Evolutionary conservation across 1,140 invertebrate species (phyloP).

Genomic region (Conopomorpha cramerella): DNA sequence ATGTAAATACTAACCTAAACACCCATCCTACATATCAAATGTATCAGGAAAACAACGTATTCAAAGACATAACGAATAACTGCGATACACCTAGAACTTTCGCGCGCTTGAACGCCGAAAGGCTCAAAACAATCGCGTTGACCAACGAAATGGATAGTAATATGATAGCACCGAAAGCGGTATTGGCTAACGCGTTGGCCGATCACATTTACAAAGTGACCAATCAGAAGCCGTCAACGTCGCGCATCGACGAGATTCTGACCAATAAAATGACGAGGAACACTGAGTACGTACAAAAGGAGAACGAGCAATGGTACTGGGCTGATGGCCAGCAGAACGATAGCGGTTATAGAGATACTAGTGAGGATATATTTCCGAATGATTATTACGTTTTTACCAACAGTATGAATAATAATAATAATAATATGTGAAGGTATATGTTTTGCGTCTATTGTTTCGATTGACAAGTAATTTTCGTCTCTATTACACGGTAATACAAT

Average conservation of each 20-base stretch:
- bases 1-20: conserved; percentile 40
- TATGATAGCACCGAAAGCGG: conserved; percentile 47
- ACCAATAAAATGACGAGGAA: conserved; percentile 46
- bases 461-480: too few species aligned
- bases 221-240: conserved; percentile 55
- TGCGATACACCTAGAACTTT: conserved; percentile 39
- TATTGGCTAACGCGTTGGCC: conserved; percentile 42
- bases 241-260: conserved; percentile 48
- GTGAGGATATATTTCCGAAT: conserved; percentile 28
- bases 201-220: conserved; percentile 60
- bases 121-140: conserved; percentile 41
- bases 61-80: conserved; percentile 43
- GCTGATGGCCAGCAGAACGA: conserved; percentile 20
- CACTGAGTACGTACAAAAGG: conserved; percentile 23
- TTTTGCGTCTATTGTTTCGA: not conserved
- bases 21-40: conserved; percentile 29
- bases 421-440: not conserved
- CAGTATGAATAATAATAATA: conserved; percentile 6
- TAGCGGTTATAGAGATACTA: too few species aligned
- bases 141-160: too few species aligned
- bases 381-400: conserved; percentile 36
- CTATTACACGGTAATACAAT: too few species aligned
- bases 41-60: conserved; percentile 18
- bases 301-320: conserved; percentile 39
- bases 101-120: conserved; percentile 48